Conservation (phyloP, 2,797 vertebrate species). For the Mus minutoides region DNA sequence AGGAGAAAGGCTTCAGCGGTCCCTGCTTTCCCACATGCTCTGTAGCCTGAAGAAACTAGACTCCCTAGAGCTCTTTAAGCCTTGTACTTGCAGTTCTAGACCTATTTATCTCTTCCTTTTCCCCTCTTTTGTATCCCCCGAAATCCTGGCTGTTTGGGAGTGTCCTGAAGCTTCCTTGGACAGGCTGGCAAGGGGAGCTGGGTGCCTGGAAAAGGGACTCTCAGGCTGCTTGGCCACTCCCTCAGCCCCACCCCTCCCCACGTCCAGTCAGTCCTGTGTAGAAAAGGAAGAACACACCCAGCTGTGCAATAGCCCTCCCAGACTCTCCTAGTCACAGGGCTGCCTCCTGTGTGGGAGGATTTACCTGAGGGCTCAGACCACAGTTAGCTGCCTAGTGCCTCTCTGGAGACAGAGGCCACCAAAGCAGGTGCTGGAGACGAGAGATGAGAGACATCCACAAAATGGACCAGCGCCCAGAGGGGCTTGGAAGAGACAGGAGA, state of each 20-base stretch:
- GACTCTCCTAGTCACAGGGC: not conserved
- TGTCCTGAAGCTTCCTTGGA: not conserved
- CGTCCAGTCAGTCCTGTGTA: not conserved
- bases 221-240: not conserved
- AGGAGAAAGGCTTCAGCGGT: not conserved
- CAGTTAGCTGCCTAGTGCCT: constrained; percentile 70
- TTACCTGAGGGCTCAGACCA: constrained; percentile 84
- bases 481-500: constrained; percentile 75
- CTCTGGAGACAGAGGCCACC: constrained; percentile 78
- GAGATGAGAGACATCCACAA: constrained; percentile 82
- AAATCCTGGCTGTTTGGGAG: not conserved
- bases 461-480: constrained; percentile 77
- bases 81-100: not conserved
- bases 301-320: not conserved
- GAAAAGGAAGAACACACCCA: not conserved
- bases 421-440: constrained; percentile 76
- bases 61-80: not conserved
- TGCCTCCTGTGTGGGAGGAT: not conserved
- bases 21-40: not conserved
- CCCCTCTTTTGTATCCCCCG: not conserved
- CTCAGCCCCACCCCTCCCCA: not conserved
- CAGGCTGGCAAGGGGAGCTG: not conserved
- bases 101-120: not conserved
- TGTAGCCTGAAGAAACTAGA: not conserved
- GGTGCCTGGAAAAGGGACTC: not conserved